Percentiles rank a stretch among this genome's conserved stretches.
Conservation (phyloP, 2,888 invertebrate genomes). For the Rhagium mordax region DNA sequence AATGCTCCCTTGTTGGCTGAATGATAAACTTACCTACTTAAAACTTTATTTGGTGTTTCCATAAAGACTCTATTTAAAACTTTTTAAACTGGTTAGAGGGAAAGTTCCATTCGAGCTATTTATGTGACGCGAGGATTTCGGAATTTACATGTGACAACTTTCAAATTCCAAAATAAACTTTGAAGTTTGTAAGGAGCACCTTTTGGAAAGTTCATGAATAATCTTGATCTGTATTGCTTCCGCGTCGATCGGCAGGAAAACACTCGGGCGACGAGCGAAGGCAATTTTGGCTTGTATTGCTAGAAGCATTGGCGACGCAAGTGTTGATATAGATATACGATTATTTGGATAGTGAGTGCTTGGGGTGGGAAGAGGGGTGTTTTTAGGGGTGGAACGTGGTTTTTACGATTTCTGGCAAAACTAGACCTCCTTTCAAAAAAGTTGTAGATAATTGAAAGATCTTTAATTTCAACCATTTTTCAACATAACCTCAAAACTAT, state of each 20-base stretch:
- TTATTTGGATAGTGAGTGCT: too few relatives aligned
- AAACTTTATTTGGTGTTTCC: constrained; percentile 50
- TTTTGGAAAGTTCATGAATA: constrained; percentile 1
- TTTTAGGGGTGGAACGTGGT: too few relatives aligned
- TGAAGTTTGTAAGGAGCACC: not conserved
- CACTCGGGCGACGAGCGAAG: too few relatives aligned
- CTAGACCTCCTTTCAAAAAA: too few relatives aligned
- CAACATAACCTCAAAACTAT: too few relatives aligned
- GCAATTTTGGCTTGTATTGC: too few relatives aligned
- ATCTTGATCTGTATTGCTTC: not conserved
- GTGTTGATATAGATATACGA: too few relatives aligned
- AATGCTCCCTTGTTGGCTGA: constrained; percentile 42
- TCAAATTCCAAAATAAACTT: constrained; percentile 24
- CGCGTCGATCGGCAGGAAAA: not conserved
- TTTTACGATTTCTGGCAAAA: too few relatives aligned
- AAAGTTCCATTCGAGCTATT: constrained; percentile 26
- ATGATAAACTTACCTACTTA: constrained; percentile 49
- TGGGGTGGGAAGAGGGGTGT: too few relatives aligned
- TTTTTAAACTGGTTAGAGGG: constrained; percentile 36
- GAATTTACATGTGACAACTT: constrained; percentile 28
- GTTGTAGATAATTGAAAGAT: too few relatives aligned
- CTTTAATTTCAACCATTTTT: too few relatives aligned
- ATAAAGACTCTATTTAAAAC: constrained; percentile 48
- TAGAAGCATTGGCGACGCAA: too few relatives aligned
- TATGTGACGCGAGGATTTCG: constrained; percentile 3